phyloP scores from a whole-genome alignment of 2,113 vertebrate species.

The Corythoichthys intestinalis region DNA sequence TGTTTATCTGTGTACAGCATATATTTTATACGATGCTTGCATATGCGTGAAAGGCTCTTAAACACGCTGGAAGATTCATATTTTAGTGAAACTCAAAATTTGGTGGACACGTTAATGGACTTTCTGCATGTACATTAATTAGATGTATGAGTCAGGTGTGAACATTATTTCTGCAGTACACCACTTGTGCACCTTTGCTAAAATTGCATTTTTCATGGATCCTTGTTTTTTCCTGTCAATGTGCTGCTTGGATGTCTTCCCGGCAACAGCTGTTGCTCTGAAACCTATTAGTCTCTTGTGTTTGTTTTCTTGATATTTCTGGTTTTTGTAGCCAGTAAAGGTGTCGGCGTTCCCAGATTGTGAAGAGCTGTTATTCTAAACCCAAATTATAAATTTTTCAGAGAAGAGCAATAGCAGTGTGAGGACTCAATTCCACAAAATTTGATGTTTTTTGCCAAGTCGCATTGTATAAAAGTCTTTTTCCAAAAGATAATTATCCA shows the following conservation, averaged over 20 bases:
- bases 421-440: no score
- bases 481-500: no score
- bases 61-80: neutral
- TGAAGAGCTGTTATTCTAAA: no score
- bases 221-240: neutral
- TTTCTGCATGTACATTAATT: neutral
- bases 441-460: no score
- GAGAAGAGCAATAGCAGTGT: no score
- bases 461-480: no score
- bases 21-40: neutral
- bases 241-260: neutral
- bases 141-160: neutral
- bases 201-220: neutral
- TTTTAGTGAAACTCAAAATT: neutral
- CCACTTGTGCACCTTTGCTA: neutral
- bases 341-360: no score
- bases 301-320: neutral
- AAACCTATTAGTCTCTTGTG: neutral
- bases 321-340: no score
- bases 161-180: neutral
- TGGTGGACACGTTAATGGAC: neutral
- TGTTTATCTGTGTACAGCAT: neutral
- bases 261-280: neutral
- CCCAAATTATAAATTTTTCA: no score
- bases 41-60: neutral